phyloP scores from a whole-genome alignment of 2,113 vertebrate species.

The Xenopus laevis region DNA sequence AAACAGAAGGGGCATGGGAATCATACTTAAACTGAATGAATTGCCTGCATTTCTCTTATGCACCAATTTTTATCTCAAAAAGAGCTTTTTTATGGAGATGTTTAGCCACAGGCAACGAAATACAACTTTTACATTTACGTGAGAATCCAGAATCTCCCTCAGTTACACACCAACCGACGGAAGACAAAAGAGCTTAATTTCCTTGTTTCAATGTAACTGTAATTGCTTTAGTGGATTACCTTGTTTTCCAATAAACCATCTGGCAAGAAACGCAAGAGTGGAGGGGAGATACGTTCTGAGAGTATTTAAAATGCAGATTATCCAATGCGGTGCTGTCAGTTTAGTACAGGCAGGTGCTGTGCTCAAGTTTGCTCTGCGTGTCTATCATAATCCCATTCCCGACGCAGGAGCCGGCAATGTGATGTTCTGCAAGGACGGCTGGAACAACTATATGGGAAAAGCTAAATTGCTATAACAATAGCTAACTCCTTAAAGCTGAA shows the following conservation, averaged over 20 bases:
- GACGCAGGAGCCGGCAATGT: too few species aligned
- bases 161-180: slow-evolving; percentile 13
- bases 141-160: neutral
- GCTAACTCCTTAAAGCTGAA: too few species aligned
- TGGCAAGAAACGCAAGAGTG: slow-evolving; percentile 11
- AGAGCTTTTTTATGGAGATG: neutral
- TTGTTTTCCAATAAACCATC: slow-evolving; percentile 31
- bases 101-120: slow-evolving; percentile 11
- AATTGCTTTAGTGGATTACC: slow-evolving; percentile 31
- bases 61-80: neutral
- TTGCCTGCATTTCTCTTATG: too few species aligned
- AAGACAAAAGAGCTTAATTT: slow-evolving; percentile 17
- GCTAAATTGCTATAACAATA: too few species aligned
- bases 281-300: neutral
- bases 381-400: too few species aligned
- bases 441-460: too few species aligned
- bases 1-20: too few species aligned
- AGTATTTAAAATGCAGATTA: neutral
- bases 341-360: too few species aligned
- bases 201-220: slow-evolving; percentile 5
- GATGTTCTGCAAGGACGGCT: too few species aligned
- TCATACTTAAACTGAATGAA: too few species aligned
- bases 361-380: too few species aligned
- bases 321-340: neutral
- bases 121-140: neutral